A percentile compares a stretch with the other conserved stretches of the same genome.
Evolutionary conservation across 2,797 vertebrate species (phyloP).

Genomic region (Huso huso): DNA sequence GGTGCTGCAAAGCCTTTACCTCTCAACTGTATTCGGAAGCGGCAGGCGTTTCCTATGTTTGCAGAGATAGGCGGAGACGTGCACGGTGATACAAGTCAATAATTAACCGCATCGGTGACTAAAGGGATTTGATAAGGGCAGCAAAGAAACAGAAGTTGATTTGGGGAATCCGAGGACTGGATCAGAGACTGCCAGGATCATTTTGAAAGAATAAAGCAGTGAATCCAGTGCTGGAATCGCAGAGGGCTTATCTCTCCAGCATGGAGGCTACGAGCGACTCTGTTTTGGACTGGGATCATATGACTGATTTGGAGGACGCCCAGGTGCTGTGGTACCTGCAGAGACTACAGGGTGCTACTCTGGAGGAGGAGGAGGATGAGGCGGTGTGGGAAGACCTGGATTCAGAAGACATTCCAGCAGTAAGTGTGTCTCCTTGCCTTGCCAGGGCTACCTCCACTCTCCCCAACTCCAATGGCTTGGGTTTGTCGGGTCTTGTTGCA

Average conservation of each 20-base stretch:
- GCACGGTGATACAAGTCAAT: not conserved
- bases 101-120: not conserved
- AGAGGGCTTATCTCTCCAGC: constrained; percentile 3
- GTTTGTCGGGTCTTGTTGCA: no score
- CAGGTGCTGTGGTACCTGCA: constrained; percentile 53
- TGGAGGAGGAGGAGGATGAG: constrained; percentile 31
- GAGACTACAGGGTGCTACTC: constrained; percentile 28
- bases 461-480: no score
- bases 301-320: constrained; percentile 64
- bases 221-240: constrained; percentile 11
- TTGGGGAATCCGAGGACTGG: constrained; percentile 11
- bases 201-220: no score
- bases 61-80: constrained; percentile 20
- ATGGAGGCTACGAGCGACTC: constrained; percentile 66
- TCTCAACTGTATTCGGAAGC: constrained; percentile 11
- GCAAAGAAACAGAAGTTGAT: not conserved
- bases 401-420: no score
- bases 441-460: no score
- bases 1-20: not conserved
- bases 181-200: constrained; percentile 3
- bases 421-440: no score
- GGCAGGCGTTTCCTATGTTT: not conserved
- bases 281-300: constrained; percentile 64
- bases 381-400: constrained; percentile 30
- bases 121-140: not conserved